Conservation (phyloP, 2,888 invertebrate genomes). For the Hypolimnas misippus region DNA sequence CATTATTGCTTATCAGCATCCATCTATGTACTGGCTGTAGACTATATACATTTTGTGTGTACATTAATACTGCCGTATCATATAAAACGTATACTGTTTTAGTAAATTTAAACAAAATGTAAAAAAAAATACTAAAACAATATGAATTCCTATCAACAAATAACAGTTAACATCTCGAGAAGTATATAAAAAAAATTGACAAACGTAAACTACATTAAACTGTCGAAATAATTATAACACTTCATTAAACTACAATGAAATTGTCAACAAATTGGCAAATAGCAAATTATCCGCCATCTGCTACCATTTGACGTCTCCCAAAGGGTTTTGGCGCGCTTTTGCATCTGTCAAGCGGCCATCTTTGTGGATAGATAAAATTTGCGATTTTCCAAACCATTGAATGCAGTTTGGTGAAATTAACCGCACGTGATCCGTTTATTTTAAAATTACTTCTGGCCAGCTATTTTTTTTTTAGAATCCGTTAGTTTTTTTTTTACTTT, state of each 20-base stretch:
- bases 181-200: not conserved
- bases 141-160: not conserved
- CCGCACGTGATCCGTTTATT: constrained; percentile 63
- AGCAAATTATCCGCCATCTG: constrained; percentile 79
- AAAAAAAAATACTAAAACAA: not conserved
- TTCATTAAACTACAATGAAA: constrained; percentile 73
- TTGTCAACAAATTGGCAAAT: constrained; percentile 70
- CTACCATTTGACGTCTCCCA: constrained; percentile 70
- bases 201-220: constrained; percentile 23
- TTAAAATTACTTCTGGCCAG: constrained; percentile 38
- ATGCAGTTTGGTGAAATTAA: constrained; percentile 72
- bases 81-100: too few species aligned
- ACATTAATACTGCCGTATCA: too few species aligned
- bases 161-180: not conserved
- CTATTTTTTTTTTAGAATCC: constrained; percentile 42
- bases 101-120: too few species aligned
- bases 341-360: constrained; percentile 73
- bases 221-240: constrained; percentile 75
- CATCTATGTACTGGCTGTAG: too few species aligned
- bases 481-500: constrained; percentile 34
- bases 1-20: too few species aligned
- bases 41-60: too few species aligned
- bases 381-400: constrained; percentile 80
- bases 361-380: constrained; percentile 72
- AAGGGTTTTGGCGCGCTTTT: constrained; percentile 75